Base-by-base conservation (phyloP, 2,113 vertebrate species). In the Rynchops niger region DNA sequence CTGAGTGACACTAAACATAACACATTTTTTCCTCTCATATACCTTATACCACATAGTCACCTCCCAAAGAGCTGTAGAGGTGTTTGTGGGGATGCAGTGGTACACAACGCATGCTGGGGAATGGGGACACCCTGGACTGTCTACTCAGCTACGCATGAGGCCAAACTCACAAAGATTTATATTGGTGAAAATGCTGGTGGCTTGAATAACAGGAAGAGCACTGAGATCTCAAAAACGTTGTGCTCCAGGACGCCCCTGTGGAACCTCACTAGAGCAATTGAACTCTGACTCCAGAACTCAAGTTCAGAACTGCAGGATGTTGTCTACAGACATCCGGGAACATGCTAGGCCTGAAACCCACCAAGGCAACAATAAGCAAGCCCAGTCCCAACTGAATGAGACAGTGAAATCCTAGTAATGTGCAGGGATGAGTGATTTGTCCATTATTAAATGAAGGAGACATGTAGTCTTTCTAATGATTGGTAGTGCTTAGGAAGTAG, bases 241-340 rank as follows among this genome's bases (percentile, higher is more conserved):
- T 59, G 45, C 45, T 72, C 22, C 58, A 82, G 22, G 38, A 79
- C 0, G 1, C 18, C 5, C 15, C 40, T 20, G 36, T 0, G 15
- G 58, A 65, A 65, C 18, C 18, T 86, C 26, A 45, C 6, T 36
- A 62, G 40, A 27, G 32, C 4, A 3, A 56, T 0, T 52, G 38
- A 86, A 42, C 26, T 76, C 40, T 23, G n/a, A 43, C 32, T 38
- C 20, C 29, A 56, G 36, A 18, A 38, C 20, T 49, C 45, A 83
- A 73, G 32, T 45, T 72, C 40, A 78, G 40, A 73, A 67, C 45
- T 36, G 19, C 18, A 77, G 34, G 17, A 4, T 73, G 36, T 55
- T 62, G 27, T 20, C 52, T 70, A 76, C 38, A 58, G 62, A 27
- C 42, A 50, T 38, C 15, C 36, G 59, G 79, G 21, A 58, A 58